Evolutionary conservation across 2,888 invertebrate genomes (phyloP), one percentile per base, ranked within the genome.

Genomic region (Petrophora chlorosata): DNA sequence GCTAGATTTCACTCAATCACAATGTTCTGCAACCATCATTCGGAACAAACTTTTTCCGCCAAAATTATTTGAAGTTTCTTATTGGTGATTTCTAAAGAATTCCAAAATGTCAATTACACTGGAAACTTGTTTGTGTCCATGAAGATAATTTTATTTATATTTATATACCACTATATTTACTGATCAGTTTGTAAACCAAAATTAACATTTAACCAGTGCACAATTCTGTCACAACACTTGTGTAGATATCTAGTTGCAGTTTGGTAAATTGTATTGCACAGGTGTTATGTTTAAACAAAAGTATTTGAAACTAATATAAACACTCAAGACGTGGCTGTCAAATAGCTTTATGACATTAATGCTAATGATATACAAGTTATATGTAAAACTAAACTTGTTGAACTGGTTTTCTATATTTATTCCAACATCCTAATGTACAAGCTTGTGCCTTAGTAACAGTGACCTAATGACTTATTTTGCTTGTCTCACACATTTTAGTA

Each of bases 331-430:
- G 38, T 33, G 38, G 32, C 33, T 34, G 29, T 8, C 8, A 26
- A 25, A 48, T 17, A 36, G 32, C 28, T 36, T 8, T 16, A 16
- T 29, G 13, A 30, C 25, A 30, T 53, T 34, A 15, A 42, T 40
- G 39, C 36, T 60, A 38, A 49, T 39, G 34, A 23, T 16, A 38
- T 14, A 12, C n/a, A 8, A 38, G 43, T 39, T 29, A 23, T 16
- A 38, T 14, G 12, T 7, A 8, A 17, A 9, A 13, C 33, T 5
- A 15, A 42, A 48, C 42, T 28, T 33, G 41, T 34, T 19, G 16
- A 46, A 44, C 41, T 8, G 17, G 45, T 35, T 42, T 38, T 34
- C n/a, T 32, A 38, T 33, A 43, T 12, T 16, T 5, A 22, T 23
- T 32, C n/a, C n/a, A n/a, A n/a, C n/a, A n/a, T n/a, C n/a, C 8